Percentiles rank a stretch among this genome's conserved stretches.
Conservation (phyloP, 2,888 invertebrate genomes). For the Aproaerema taeniolella region DNA sequence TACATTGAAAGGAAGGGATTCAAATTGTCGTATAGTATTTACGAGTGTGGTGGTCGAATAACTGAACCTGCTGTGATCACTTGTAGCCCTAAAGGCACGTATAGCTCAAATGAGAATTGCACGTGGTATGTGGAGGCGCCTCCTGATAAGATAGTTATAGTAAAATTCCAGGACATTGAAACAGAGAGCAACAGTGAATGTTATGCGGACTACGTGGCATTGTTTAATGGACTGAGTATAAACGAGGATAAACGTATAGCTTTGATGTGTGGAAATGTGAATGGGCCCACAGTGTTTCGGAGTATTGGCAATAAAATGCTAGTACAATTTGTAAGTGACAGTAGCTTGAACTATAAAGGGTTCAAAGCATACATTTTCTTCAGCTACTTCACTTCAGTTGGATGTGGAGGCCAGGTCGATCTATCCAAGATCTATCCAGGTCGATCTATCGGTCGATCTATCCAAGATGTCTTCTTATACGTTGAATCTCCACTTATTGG, state of each 20-base stretch:
- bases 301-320: conserved; percentile 78
- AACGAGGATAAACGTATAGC: conserved; percentile 65
- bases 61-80: conserved; percentile 75
- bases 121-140: conserved; percentile 88
- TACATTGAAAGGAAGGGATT: conserved; percentile 77
- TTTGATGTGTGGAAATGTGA: conserved; percentile 81
- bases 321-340: conserved; percentile 68
- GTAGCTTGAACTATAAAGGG: conserved; percentile 57
- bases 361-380: conserved; percentile 81
- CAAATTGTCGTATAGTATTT: conserved; percentile 76
- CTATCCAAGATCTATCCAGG: conserved; percentile 43
- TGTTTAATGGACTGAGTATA: conserved; percentile 69
- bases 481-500: conserved; percentile 57
- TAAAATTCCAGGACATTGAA: conserved; percentile 80
- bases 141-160: conserved; percentile 75
- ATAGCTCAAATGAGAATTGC: conserved; percentile 79
- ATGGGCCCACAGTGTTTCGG: conserved; percentile 72
- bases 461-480: conserved; percentile 23
- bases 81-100: conserved; percentile 64
- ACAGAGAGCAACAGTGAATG: conserved; percentile 74
- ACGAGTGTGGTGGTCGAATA: conserved; percentile 86
- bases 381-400: conserved; percentile 66
- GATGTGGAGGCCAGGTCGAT: conserved; percentile 84
- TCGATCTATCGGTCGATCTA: conserved; percentile 78
- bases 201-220: conserved; percentile 76